These are phyloP conservation scores for Scaptodrosophila latifasciaeformis DNA, from an alignment of 2,888 invertebrate species.

Conservation along the genomic window DNA sequence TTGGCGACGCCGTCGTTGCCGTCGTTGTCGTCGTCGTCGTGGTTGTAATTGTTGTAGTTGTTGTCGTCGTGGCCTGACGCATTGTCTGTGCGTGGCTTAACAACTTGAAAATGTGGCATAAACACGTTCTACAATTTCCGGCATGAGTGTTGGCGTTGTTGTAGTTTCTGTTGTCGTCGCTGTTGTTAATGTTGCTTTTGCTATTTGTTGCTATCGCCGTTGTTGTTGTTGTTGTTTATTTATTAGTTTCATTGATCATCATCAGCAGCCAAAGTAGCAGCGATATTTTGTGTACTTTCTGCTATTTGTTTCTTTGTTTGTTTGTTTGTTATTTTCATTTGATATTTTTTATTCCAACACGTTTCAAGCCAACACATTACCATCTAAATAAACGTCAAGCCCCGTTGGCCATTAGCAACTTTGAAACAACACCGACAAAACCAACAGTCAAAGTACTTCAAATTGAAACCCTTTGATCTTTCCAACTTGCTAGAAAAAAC, in stretches of 20 bases:
- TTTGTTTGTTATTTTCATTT: not conserved
- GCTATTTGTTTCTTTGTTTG: not conserved
- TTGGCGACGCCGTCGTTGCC: too few species aligned
- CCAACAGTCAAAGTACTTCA: too few species aligned
- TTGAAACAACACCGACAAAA: too few species aligned
- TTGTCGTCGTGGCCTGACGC: slow-evolving; percentile 50
- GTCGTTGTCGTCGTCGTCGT: slow-evolving; percentile 12
- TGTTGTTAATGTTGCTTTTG: slow-evolving; percentile 28
- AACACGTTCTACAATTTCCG: slow-evolving; percentile 68
- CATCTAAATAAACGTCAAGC: too few species aligned
- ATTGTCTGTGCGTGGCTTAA: slow-evolving; percentile 65
- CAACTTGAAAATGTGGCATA: slow-evolving; percentile 68
- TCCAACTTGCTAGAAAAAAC: too few species aligned
- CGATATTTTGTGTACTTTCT: not conserved
- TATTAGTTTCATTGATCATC: slow-evolving; percentile 64
- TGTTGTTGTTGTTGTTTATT: slow-evolving; percentile 32
- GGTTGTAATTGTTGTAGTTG: too few species aligned
- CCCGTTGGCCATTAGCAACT: slow-evolving; percentile 1
- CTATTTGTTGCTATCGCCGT: slow-evolving; percentile 26
- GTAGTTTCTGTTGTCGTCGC: slow-evolving; percentile 1
- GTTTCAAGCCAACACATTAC: too few species aligned
- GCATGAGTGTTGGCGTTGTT: slow-evolving; percentile 50
- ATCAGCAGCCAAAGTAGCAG: slow-evolving; percentile 35
- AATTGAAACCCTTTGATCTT: too few species aligned
- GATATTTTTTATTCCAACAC: not conserved